Conservation (phyloP, 2,888 invertebrate genomes). For the Ryuthela nishihirai region DNA sequence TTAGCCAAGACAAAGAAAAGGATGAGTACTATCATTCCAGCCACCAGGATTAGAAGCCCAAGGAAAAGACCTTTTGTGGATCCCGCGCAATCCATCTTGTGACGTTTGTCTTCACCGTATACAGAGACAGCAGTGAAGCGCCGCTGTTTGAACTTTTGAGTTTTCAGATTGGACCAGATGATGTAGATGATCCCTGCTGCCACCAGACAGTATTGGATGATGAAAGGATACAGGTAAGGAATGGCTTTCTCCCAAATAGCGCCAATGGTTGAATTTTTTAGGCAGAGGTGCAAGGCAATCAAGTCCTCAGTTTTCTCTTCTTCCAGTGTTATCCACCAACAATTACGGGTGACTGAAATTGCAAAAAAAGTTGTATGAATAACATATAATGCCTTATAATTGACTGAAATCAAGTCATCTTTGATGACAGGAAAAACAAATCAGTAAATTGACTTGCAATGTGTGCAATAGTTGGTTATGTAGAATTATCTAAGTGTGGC, state of each 20-base stretch:
- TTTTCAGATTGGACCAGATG: conserved; percentile 54
- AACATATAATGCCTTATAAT: no score
- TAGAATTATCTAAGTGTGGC: no score
- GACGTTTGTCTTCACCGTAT: conserved; percentile 9
- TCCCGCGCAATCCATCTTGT: conserved; percentile 51
- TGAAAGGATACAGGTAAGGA: conserved; percentile 58
- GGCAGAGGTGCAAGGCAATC: conserved; percentile 55
- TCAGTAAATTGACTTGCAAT: no score
- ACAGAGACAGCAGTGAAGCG: conserved; percentile 21
- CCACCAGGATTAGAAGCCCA: conserved; percentile 56
- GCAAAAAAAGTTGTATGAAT: no score
- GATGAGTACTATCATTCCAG: conserved; percentile 35
- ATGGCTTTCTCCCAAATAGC: conserved; percentile 58
- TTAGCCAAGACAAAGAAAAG: conserved; percentile 35
- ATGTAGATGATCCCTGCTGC: conserved; percentile 58
- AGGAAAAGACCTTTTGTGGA: conserved; percentile 58
- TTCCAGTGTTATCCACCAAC: conserved; percentile 2
- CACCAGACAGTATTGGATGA: conserved; percentile 56
- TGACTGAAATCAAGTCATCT: no score
- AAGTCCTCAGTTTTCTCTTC: conserved; percentile 44
- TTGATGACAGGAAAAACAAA: no score
- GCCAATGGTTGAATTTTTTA: conserved; percentile 57
- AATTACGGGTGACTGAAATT: conserved; percentile 18
- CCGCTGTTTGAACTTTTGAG: conserved; percentile 12
- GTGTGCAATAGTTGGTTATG: no score